These are phyloP conservation scores for Prunella fulvescens DNA, from an alignment of 2,113 vertebrate species.

Conservation along the genomic window DNA sequence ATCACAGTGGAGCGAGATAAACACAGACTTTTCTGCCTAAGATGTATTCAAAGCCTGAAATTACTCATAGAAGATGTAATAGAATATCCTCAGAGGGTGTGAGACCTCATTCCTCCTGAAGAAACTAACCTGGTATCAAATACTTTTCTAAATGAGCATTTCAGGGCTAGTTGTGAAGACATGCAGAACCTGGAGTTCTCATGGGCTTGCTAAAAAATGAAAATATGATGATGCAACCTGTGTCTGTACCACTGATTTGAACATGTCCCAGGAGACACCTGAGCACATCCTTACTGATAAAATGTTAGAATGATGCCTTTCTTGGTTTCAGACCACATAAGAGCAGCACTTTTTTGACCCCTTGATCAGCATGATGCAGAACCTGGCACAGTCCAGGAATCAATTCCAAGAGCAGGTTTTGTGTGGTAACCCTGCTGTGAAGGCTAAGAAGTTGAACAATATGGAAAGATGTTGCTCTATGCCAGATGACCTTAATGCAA, in stretches of 20 bases:
- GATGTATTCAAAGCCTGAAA: neutral
- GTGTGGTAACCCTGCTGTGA: neutral
- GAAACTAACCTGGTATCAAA: neutral
- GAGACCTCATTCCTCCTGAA: neutral
- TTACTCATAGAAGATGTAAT: neutral
- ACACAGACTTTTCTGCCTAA: neutral
- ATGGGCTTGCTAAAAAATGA: rapidly evolving
- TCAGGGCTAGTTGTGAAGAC: neutral
- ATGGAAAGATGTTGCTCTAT: neutral
- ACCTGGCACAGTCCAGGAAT: neutral
- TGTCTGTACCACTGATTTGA: neutral
- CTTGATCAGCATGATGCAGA: neutral
- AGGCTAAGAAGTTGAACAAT: neutral
- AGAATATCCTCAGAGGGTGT: neutral
- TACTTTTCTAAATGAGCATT: neutral
- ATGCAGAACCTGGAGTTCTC: rapidly evolving
- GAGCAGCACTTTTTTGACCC: neutral
- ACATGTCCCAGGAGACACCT: neutral
- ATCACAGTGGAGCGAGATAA: neutral
- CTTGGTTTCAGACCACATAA: neutral
- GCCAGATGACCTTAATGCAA: neutral
- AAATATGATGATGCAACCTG: neutral
- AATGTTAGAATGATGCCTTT: neutral
- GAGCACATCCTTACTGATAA: rapidly evolving
- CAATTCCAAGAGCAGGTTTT: neutral